Base-by-base conservation (phyloP, 1,140 invertebrate genomes). In the Drosophila albomicans region DNA sequence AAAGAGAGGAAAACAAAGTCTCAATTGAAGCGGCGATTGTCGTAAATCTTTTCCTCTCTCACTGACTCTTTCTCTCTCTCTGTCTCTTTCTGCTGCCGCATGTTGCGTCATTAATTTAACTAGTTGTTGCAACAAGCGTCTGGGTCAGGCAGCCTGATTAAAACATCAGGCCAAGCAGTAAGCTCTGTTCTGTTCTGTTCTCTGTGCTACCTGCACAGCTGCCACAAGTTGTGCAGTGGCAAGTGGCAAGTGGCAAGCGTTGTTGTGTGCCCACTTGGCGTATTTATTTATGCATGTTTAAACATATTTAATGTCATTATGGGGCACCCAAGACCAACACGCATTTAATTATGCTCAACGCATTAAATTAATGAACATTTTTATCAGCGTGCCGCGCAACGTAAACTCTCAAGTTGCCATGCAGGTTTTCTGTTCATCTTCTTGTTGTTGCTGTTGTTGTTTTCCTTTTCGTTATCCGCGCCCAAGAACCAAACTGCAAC, bases 261-360 rank as follows among this genome's bases (percentile, higher is more conserved):
- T 10, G 0, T 15, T 35, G 58, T 25, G 32, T 59, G 43, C 45
- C 56, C 30, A 73, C 35, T 57, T 38, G 25, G 25, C 45, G 62
- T 77, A 77, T 89, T 89, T 88, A 88, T 88, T 89, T 89, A 88
- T 88, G 85, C 85, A 89, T 88, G 86, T 82, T 90, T 89, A 89
- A 89, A 89, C 86, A 89, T 89, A 89, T 89, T 89, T 89, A 89
- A 89, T 89, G 85, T 89, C 85, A 90, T 85, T 89, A 81, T 72
- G 78, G 72, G 81, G 81, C 77, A 79, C 66, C 70, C 81, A 73
- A 62, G 65, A 75, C 58, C 80, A 88, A 88, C 85, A 88, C 81
- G 86, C 85, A 89, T 90, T 89, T 89, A 89, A 89, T 89, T 89
- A 89, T 89, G 77, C 81, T 70, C 78, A 63, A 48, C 77, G 78